phyloP scores from a whole-genome alignment of 2,888 invertebrate species.

The Deilephila porcellus region DNA sequence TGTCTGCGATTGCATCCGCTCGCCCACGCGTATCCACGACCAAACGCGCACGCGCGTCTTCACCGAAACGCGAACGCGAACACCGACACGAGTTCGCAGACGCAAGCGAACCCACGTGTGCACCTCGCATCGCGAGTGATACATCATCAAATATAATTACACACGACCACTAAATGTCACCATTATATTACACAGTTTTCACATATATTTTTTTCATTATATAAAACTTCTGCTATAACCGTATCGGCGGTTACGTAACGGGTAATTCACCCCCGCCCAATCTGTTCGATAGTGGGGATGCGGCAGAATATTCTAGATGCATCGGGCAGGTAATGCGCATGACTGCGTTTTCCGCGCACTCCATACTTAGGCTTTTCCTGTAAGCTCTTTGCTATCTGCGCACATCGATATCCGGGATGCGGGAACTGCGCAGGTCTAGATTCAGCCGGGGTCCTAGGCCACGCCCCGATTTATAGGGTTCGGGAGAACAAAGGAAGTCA shows the following conservation, averaged over 20 bases:
- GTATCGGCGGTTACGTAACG: neutral
- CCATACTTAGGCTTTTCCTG: slow-evolving; percentile 4
- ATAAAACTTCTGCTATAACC: neutral
- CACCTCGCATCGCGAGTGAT: slow-evolving; percentile 2
- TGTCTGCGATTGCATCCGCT: neutral
- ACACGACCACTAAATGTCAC: neutral
- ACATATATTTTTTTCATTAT: neutral
- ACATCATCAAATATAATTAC: neutral
- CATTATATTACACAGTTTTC: neutral
- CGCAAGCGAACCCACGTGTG: slow-evolving; percentile 5
- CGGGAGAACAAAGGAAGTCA: neutral
- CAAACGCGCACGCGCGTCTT: slow-evolving; percentile 6
- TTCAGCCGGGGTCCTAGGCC: slow-evolving; percentile 16
- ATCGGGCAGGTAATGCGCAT: neutral
- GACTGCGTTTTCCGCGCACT: slow-evolving; percentile 1
- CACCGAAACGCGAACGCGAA: slow-evolving; percentile 5
- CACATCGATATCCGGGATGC: slow-evolving; percentile 38
- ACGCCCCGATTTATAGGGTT: neutral
- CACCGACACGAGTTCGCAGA: neutral
- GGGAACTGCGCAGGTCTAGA: slow-evolving; percentile 32
- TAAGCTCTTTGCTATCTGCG: slow-evolving; percentile 17
- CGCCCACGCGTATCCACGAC: neutral
- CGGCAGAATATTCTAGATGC: neutral
- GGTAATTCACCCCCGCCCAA: neutral
- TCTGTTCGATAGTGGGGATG: neutral